Evolutionary conservation across 37 sponge, comb jelly and placozoan species (phyloP).

Genomic region (Agelas oroides): DNA sequence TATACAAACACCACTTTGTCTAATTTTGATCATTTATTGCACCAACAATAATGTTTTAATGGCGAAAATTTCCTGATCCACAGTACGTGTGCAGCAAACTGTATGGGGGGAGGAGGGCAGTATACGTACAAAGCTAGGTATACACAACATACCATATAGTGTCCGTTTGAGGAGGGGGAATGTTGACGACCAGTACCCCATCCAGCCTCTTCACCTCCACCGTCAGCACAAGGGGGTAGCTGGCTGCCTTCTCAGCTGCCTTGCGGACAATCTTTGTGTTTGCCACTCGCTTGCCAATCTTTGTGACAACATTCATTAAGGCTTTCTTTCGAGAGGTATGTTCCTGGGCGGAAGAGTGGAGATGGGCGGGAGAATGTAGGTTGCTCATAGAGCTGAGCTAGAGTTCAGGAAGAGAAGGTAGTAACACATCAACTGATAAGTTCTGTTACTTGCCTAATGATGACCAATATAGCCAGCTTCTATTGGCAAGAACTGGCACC

Average conservation of each 20-base stretch:
- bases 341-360: neutral
- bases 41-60: too few relatives aligned
- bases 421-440: neutral
- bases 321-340: neutral
- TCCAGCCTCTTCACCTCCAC: slow-evolving; percentile 75
- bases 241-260: slow-evolving; percentile 82
- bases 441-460: neutral
- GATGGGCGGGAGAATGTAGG: too few relatives aligned
- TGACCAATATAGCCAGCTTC: neutral
- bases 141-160: slow-evolving; percentile 80
- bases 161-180: slow-evolving; percentile 87
- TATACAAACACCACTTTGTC: too few relatives aligned
- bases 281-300: slow-evolving; percentile 35
- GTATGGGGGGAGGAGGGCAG: too few relatives aligned
- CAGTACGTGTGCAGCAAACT: too few relatives aligned
- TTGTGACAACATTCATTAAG: neutral
- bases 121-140: too few relatives aligned
- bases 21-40: too few relatives aligned
- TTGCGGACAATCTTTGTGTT: slow-evolving; percentile 44
- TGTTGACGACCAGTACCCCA: slow-evolving; percentile 76
- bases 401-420: neutral
- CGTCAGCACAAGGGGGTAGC: slow-evolving; percentile 74
- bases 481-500: too few relatives aligned
- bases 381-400: neutral
- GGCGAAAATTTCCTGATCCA: too few relatives aligned